These are phyloP conservation scores for Lutjanus argentimaculatus DNA, from an alignment of 2,797 vertebrate species.

Conservation along the genomic window DNA sequence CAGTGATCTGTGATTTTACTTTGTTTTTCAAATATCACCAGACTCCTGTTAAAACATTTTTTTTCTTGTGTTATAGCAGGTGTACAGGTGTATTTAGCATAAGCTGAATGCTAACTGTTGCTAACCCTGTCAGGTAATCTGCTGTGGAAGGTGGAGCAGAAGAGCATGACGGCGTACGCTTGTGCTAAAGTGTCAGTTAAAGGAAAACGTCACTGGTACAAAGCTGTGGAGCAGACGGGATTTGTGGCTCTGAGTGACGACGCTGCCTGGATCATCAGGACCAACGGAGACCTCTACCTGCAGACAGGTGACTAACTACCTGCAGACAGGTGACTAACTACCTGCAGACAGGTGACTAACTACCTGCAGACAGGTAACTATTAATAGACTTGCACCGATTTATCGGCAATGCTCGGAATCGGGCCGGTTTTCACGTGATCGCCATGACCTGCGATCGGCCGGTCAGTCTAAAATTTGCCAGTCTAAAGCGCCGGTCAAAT, in stretches of 20 bases:
- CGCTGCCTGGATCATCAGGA: slow-evolving; percentile 95
- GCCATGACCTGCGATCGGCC: no score
- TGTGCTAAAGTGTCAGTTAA: slow-evolving; percentile 95
- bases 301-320: slow-evolving; percentile 90
- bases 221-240: slow-evolving; percentile 91
- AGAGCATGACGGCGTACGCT: slow-evolving; percentile 94
- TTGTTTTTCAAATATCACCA: not conserved
- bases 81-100: slow-evolving; percentile 5
- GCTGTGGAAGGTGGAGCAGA: slow-evolving; percentile 98
- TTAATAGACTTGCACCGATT: no score
- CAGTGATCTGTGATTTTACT: not conserved
- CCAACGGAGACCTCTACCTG: slow-evolving; percentile 95
- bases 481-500: no score
- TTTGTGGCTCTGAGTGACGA: slow-evolving; percentile 95
- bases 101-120: slow-evolving; percentile 8
- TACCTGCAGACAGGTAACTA: no score
- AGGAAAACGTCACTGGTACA: slow-evolving; percentile 97
- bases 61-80: not conserved
- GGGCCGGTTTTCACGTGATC: no score
- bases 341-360: no score
- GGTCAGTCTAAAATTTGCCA: no score
- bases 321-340: no score
- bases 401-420: no score
- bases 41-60: not conserved
- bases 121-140: slow-evolving; percentile 86